Base-by-base conservation (phyloP, 2,113 vertebrate species). In the Sorex fumeus region DNA sequence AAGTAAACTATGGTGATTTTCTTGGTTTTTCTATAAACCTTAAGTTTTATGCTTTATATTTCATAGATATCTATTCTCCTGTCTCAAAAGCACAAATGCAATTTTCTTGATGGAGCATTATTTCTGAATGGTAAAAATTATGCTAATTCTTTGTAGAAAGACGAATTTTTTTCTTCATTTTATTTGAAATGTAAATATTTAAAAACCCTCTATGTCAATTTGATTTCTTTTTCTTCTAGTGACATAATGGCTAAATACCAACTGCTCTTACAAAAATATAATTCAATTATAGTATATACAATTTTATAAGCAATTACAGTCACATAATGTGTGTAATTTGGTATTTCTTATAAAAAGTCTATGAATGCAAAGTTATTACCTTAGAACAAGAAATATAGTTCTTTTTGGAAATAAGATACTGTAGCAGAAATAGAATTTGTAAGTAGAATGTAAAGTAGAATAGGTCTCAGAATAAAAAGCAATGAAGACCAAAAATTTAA, bases 101-200 rank as follows among this genome's bases (percentile, higher is more conserved):
- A 45, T 94, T 95, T 93, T 95, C 77, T 88, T 96, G 88, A 84
- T 88, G 76, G 88, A 81, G 30, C 53, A 80, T 93, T 92, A 95
- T 88, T 94, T 93, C 71, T 95, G 62, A 96, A 86, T 77, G 10
- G 36, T 36, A 93, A 77, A 80, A 64, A 94, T 0, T 86, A 69
- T n/a, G 93, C 95, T 88, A 95, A 95, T 86, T 96, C 89, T 96
- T 25, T 72, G 7, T 32, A 86, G 92, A 97, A 96, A 92, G 96
- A 93, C 28, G 28, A 3, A 12, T 71, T 76, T 77, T 30, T 21
- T 62, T 34, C 64, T 95, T 94, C 2, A 72, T 95, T 97, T 97
- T 91, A 95, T 67, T 92, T 69, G 69, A 67, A 70, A 94, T 66
- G 45, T 57, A 95, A 92, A 45, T 84, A 94, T 92, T 96, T 94